Percentiles rank a stretch among this genome's conserved stretches.
These are phyloP conservation scores for Alca torda DNA, from an alignment of 2,797 vertebrate species.

Conservation along the genomic window DNA sequence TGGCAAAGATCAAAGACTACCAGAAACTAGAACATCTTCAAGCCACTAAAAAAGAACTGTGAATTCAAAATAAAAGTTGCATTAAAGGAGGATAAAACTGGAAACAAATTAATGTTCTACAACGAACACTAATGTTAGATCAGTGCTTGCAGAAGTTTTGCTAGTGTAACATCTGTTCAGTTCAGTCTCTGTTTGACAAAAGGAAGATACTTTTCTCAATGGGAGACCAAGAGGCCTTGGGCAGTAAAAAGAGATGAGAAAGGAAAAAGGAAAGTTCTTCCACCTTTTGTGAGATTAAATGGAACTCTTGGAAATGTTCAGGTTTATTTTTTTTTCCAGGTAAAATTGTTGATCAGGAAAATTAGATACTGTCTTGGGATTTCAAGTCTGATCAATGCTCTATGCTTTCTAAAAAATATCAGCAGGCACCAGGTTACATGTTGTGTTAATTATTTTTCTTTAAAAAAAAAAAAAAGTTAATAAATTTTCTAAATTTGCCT, in stretches of 20 bases:
- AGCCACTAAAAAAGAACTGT: neutral
- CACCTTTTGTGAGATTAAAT: neutral
- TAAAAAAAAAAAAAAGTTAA: neutral
- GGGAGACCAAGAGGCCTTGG: neutral
- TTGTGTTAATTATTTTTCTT: neutral
- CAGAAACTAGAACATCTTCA: neutral
- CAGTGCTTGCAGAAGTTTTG: neutral
- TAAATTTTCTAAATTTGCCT: neutral
- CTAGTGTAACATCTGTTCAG: neutral
- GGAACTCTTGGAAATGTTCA: neutral
- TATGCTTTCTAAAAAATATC: neutral
- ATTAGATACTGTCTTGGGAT: neutral
- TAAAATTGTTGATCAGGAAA: neutral
- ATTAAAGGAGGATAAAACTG: neutral
- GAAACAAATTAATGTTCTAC: neutral
- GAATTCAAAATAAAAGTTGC: neutral
- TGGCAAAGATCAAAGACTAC: neutral
- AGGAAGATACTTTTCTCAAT: neutral
- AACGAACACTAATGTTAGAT: neutral
- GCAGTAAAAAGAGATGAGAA: neutral
- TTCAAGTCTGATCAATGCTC: neutral
- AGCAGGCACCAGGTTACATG: neutral
- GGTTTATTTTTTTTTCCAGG: neutral
- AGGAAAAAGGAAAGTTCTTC: neutral
- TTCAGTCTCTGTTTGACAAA: neutral